Conservation (phyloP, 2,797 vertebrate species). For the Brotula barbata region DNA sequence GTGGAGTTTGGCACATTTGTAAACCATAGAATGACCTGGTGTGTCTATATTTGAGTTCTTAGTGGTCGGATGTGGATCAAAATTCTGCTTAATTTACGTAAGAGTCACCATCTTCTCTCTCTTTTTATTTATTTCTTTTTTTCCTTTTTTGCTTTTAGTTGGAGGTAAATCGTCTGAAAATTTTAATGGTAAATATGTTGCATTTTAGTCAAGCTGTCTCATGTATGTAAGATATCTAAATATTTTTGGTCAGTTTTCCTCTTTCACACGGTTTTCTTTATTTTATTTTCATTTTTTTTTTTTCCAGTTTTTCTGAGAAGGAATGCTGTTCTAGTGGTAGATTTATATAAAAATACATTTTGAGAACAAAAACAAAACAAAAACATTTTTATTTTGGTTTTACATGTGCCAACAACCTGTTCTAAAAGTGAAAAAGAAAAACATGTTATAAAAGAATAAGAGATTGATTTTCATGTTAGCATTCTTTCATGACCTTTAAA, state of each 20-base stretch:
- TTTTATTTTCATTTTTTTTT: too few species aligned
- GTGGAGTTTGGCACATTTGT: conserved; percentile 72
- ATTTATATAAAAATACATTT: conserved; percentile 88
- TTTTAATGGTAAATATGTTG: conserved; percentile 88
- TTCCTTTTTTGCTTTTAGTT: conserved; percentile 69
- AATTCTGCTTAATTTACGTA: conserved; percentile 42
- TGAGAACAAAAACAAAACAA: conserved; percentile 77
- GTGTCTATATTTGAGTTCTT: conserved; percentile 64
- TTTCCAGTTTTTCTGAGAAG: conserved; percentile 81
- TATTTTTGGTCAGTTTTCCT: conserved; percentile 70
- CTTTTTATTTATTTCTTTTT: too few species aligned
- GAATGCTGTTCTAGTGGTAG: conserved; percentile 90
- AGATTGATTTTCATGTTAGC: conserved; percentile 89
- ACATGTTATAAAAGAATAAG: conserved; percentile 80
- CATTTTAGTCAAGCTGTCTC: conserved; percentile 88
- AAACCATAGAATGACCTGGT: conserved; percentile 61
- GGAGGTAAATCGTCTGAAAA: conserved; percentile 77
- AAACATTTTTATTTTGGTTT: conserved; percentile 80
- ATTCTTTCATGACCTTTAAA: conserved; percentile 93
- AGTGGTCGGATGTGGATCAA: conserved; percentile 55
- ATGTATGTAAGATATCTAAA: conserved; percentile 79
- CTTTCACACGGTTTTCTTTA: conserved; percentile 63
- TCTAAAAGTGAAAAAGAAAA: conserved; percentile 84
- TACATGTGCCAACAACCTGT: conserved; percentile 89
- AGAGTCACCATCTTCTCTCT: conserved; percentile 54